Evolutionary conservation across 2,797 vertebrate species (phyloP).

Genomic region (Mus caroli): DNA sequence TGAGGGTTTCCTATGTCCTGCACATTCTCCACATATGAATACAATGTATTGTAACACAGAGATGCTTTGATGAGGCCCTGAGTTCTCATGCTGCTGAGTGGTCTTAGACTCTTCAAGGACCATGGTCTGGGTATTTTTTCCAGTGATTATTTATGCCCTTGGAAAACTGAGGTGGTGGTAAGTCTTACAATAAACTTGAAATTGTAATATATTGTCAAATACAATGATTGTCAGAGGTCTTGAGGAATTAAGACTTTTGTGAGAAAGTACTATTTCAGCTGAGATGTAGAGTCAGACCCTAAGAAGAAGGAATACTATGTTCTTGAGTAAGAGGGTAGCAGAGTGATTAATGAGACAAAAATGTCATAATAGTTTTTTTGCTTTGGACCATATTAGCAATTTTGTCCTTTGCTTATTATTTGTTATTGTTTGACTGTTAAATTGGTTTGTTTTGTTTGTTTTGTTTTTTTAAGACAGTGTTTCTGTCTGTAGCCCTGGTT

Average conservation of each 20-base stretch:
- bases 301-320: neutral
- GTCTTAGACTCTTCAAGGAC: neutral
- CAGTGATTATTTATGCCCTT: neutral
- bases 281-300: neutral
- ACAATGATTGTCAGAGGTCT: neutral
- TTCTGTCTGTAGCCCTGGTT: too few species aligned
- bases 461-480: too few species aligned
- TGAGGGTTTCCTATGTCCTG: conserved; percentile 62
- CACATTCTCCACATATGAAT: neutral
- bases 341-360: neutral
- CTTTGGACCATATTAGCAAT: conserved; percentile 10
- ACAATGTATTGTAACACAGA: conserved; percentile 46
- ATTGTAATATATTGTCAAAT: neutral
- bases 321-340: accelerated
- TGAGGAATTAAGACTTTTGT: neutral
- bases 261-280: conserved; percentile 18
- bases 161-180: conserved; percentile 13
- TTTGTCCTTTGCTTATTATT: conserved; percentile 29
- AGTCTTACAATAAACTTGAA: neutral
- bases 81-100: conserved; percentile 34
- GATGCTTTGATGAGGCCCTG: conserved; percentile 25
- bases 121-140: neutral
- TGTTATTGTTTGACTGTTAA: conserved; percentile 6
- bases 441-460: neutral
- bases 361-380: neutral